Evolutionary conservation across 1,140 invertebrate genomes (phyloP).

Genomic region (Bombus superbus): DNA sequence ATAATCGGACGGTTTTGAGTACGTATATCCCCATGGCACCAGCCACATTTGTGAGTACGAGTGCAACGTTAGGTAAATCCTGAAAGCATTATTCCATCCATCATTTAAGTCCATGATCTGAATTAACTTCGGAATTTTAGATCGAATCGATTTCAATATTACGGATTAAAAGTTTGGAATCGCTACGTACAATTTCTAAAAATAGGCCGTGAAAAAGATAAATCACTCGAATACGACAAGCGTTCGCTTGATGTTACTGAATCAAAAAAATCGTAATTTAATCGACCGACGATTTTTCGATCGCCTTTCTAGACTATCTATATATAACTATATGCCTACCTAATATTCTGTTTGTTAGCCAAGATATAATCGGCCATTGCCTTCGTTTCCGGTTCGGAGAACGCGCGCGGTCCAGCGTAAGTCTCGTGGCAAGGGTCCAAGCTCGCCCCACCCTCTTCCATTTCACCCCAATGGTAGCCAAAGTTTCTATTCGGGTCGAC

Average conservation of each 20-base stretch:
- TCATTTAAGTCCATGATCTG: neutral
- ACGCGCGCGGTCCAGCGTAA: constrained; percentile 93
- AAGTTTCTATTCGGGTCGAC: constrained; percentile 93
- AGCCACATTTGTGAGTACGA: constrained; percentile 95
- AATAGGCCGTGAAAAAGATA: too few relatives aligned
- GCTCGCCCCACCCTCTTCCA: constrained; percentile 89
- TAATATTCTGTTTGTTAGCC: constrained; percentile 80
- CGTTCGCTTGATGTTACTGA: too few relatives aligned
- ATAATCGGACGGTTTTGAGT: constrained; percentile 87
- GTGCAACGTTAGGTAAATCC: constrained; percentile 92
- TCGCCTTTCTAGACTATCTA: neutral
- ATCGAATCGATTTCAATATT: too few relatives aligned
- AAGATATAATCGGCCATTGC: constrained; percentile 87
- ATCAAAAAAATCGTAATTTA: neutral
- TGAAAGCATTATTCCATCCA: constrained; percentile 79
- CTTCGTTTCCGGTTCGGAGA: constrained; percentile 96
- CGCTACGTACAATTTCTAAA: too few relatives aligned
- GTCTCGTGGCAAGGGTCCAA: constrained; percentile 95
- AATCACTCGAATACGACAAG: too few relatives aligned
- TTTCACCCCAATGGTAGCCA: constrained; percentile 89
- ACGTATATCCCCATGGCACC: constrained; percentile 92
- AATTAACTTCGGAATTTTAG: neutral
- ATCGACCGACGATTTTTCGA: neutral
- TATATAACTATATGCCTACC: constrained; percentile 51
- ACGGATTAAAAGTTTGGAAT: too few relatives aligned